Evolutionary conservation across 2,888 invertebrate genomes (phyloP).

Genomic region (Thereva nobilitata): DNA sequence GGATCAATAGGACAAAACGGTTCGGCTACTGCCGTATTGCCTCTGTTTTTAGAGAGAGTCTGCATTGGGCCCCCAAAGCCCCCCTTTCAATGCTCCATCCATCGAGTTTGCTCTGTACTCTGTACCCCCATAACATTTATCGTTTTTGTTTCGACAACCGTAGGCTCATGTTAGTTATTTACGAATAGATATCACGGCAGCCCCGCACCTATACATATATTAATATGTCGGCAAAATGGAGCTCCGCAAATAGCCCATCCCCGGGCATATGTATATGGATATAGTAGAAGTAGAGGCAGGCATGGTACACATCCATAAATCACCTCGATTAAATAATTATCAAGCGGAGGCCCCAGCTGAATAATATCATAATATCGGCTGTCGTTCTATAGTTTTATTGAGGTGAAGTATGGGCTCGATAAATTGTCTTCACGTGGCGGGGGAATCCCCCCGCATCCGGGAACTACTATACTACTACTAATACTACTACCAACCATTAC

Average conservation of each 20-base stretch:
- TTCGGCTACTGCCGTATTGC: slow-evolving; percentile 20
- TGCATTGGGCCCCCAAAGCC: too few species aligned
- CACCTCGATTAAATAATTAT: slow-evolving; percentile 46
- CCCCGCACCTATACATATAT: too few species aligned
- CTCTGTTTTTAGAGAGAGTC: slow-evolving; percentile 11
- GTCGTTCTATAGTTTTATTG: slow-evolving; percentile 24
- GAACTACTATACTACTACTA: too few species aligned
- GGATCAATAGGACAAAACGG: slow-evolving; percentile 31
- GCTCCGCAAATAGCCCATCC: too few species aligned
- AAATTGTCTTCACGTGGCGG: neutral
- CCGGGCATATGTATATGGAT: neutral
- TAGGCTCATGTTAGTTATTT: neutral
- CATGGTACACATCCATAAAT: slow-evolving; percentile 43
- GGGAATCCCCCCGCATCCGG: too few species aligned
- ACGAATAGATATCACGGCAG: too few species aligned
- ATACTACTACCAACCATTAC: too few species aligned
- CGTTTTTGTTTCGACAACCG: slow-evolving; percentile 19
- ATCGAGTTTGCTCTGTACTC: too few species aligned
- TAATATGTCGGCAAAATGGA: too few species aligned
- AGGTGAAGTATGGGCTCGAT: neutral
- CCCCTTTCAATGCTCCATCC: too few species aligned
- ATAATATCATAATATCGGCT: slow-evolving; percentile 32
- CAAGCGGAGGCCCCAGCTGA: slow-evolving; percentile 24
- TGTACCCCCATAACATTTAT: slow-evolving; percentile 10
- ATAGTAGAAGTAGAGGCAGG: slow-evolving; percentile 9